phyloP scores from a whole-genome alignment of 2,797 vertebrate species.

The Sebastes matsubarae region DNA sequence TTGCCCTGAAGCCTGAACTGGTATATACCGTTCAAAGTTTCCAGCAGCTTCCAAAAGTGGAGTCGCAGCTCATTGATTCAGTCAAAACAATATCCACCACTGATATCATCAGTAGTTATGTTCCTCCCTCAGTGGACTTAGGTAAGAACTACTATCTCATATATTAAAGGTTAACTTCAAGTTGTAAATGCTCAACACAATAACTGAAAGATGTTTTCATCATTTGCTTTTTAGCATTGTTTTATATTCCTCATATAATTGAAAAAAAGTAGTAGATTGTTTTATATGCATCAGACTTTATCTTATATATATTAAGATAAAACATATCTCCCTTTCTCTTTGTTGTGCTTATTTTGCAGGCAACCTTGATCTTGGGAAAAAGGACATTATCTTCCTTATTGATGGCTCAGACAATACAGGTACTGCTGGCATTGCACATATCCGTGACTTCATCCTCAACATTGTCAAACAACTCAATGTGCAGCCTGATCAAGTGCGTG shows the following conservation, averaged over 20 bases:
- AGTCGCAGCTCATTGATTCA: constrained; percentile 85
- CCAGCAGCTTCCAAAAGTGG: constrained; percentile 84
- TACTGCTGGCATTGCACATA: constrained; percentile 82
- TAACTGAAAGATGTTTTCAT: not conserved
- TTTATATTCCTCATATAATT: not conserved
- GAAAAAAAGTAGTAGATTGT: not conserved
- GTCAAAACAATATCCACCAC: constrained; percentile 83
- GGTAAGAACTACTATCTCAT: constrained; percentile 64
- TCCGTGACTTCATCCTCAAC: constrained; percentile 90
- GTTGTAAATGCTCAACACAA: not conserved
- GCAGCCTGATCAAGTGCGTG: constrained; percentile 86
- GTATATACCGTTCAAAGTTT: constrained; percentile 86
- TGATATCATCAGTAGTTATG: constrained; percentile 60
- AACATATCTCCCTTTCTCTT: not conserved
- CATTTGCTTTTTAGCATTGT: not conserved
- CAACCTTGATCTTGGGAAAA: constrained; percentile 76
- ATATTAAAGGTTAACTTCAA: not conserved
- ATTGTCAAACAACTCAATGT: constrained; percentile 88
- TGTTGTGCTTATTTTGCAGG: constrained; percentile 51
- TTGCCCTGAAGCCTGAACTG: constrained; percentile 89
- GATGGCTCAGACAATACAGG: constrained; percentile 89
- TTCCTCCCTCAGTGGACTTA: not conserved
- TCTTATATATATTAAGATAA: not conserved
- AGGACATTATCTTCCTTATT: constrained; percentile 94
- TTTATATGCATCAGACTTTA: not conserved